Percentiles rank a stretch among this genome's conserved stretches.
phyloP scores from a whole-genome alignment of 2,113 vertebrate genomes.

The Loxodonta africana region DNA sequence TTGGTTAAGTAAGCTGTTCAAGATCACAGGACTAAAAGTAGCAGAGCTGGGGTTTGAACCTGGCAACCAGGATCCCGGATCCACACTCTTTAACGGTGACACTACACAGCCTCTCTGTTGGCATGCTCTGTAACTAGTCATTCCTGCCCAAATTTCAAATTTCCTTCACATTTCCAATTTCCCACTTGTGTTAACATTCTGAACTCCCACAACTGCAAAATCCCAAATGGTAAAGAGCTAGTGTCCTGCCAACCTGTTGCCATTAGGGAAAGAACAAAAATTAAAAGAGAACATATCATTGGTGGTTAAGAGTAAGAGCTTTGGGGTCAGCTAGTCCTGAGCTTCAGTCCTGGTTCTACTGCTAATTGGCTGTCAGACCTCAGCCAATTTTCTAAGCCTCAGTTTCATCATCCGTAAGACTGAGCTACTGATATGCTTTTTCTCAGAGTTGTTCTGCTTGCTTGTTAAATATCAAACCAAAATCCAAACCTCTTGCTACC shows the following conservation, averaged over 20 bases:
- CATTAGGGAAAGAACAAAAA: neutral
- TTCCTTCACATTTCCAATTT: neutral
- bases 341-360: neutral
- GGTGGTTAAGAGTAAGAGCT: neutral
- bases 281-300: neutral
- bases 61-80: too few relatives aligned
- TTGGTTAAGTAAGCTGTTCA: neutral
- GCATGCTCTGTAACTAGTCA: neutral
- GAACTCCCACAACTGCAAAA: neutral
- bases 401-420: constrained; percentile 9
- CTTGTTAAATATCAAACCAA: neutral
- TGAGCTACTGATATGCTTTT: neutral
- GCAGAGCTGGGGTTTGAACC: too few relatives aligned
- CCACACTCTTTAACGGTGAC: neutral
- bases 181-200: neutral
- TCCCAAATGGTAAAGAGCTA: neutral
- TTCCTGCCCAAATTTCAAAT: neutral
- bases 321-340: neutral
- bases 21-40: neutral
- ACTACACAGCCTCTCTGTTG: neutral
- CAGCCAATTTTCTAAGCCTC: neutral
- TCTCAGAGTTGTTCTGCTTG: neutral
- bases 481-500: too few relatives aligned
- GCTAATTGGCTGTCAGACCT: neutral
- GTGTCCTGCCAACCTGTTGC: neutral